phyloP scores from a whole-genome alignment of 2,113 vertebrate genomes.

The Sceloporus tristichus region DNA sequence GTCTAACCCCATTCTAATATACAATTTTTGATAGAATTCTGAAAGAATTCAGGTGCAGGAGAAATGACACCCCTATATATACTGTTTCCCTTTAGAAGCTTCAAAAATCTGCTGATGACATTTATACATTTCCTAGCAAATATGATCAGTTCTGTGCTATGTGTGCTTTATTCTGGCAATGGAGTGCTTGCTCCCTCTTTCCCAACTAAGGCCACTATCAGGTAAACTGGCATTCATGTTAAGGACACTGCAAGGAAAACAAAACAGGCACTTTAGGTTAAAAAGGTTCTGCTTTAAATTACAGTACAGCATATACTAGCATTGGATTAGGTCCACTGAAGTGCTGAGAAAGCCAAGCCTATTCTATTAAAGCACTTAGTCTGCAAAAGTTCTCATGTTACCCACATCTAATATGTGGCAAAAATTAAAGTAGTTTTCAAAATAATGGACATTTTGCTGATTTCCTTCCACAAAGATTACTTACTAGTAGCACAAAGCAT shows the following conservation, averaged over 20 bases:
- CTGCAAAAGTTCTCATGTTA: slow-evolving; percentile 36
- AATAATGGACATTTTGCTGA: slow-evolving; percentile 31
- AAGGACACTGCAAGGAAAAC: slow-evolving; percentile 69
- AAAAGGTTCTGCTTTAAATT: slow-evolving; percentile 46
- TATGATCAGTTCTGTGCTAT: background rate
- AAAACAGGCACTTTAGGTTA: slow-evolving; percentile 73
- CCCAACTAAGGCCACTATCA: slow-evolving; percentile 65
- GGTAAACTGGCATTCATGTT: background rate
- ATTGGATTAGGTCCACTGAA: slow-evolving; percentile 38
- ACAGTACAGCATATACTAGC: slow-evolving; percentile 17
- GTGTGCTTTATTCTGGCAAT: slow-evolving; percentile 37
- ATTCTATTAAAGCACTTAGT: slow-evolving; percentile 45
- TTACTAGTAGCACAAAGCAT: slow-evolving; percentile 48
- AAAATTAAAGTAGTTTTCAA: slow-evolving; percentile 24
- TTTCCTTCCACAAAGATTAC: background rate
- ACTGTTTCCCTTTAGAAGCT: slow-evolving; percentile 34
- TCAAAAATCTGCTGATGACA: background rate
- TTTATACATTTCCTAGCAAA: slow-evolving; percentile 30
- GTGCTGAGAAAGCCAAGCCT: slow-evolving; percentile 49
- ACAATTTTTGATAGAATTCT: slow-evolving; percentile 34
- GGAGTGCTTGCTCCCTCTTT: background rate
- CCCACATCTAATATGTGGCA: slow-evolving; percentile 20
- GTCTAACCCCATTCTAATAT: background rate
- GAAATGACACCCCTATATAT: slow-evolving; percentile 45
- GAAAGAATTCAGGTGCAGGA: slow-evolving; percentile 31